Base-by-base conservation (phyloP, 1,140 invertebrate genomes). In the Heliconius nattereri region DNA sequence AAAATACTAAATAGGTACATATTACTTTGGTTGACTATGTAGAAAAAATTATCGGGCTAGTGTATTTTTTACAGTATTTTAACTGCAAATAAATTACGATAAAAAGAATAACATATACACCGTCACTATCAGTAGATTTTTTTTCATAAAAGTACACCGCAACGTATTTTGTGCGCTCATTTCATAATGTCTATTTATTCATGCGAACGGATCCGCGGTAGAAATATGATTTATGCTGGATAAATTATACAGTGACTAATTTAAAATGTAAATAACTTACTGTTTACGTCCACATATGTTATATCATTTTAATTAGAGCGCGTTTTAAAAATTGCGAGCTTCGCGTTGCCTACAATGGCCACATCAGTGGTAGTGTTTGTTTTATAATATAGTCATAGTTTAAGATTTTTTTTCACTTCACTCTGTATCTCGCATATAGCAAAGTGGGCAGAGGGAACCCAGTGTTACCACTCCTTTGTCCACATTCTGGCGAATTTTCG, bases 241-340 rank as follows among this genome's bases (percentile, higher is more conserved):
- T 66, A 66, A 66, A 66, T 66, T 66, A 66, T 16, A 66, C 60
- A 26, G 60, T 29, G 60, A 13, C 60, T 66, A 26, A 66, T 66
- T 66, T 66, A 16, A 66, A 66, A 66, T 66, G 60, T 26, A 29
- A 66, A 66, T 66, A 66, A 66, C 60, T 66, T 29, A 66, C 60
- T 66, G 60, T 66, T 66, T 66, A 66, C 60, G 60, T 66, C 23
- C 60, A 66, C 13, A 66, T 66, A 66, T 29, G 26, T 66, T 66
- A 66, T 66, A 26, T 66, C 60, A 66, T 66, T 66, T 29, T 29
- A 66, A 66, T 66, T 66, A 66, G 60, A 66, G 60, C 60, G 60
- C 26, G 60, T 66, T 66, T 66, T 66, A 29, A 66, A 66, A 66
- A 29, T 29, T 66, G 23, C 60, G 23, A 66, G 60, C 60, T 26